Conservation (phyloP, 2,888 invertebrate species). For the Baronia brevicornis region DNA sequence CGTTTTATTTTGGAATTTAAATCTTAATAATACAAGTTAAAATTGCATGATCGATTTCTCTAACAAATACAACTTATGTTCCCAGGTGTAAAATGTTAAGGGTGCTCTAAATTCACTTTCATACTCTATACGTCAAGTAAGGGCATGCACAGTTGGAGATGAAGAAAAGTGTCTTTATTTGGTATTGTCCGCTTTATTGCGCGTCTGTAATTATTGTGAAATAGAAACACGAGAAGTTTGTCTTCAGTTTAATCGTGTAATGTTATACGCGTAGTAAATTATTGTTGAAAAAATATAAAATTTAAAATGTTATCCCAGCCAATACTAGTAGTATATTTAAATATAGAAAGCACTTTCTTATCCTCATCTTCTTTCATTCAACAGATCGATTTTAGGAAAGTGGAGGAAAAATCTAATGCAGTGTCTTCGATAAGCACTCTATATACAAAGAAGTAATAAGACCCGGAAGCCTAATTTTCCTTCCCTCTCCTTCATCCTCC, state of each 20-base stretch:
- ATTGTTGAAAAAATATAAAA: too few species aligned
- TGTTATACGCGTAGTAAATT: too few species aligned
- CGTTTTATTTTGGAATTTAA: not conserved
- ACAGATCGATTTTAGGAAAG: too few species aligned
- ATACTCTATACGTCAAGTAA: conserved; percentile 17
- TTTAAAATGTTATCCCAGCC: too few species aligned
- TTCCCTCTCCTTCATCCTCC: too few species aligned
- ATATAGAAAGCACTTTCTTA: too few species aligned
- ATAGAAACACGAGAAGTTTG: conserved; percentile 17
- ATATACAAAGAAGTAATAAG: too few species aligned
- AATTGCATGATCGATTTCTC: not conserved
- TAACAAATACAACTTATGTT: not conserved
- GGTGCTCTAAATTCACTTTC: conserved; percentile 20
- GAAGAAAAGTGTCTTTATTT: conserved; percentile 22
- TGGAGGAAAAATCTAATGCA: too few species aligned
- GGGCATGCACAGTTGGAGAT: conserved; percentile 20
- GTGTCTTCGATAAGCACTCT: too few species aligned
- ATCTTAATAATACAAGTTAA: not conserved
- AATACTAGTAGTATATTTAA: too few species aligned
- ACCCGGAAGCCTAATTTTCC: too few species aligned
- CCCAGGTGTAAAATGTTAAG: conserved; percentile 12
- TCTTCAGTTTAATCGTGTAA: conserved; percentile 6
- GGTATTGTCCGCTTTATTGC: conserved; percentile 15
- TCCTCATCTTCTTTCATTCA: too few species aligned
- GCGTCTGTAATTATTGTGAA: conserved; percentile 11